Conservation (phyloP, 2,797 vertebrate species). For the Bucorvus abyssinicus region DNA sequence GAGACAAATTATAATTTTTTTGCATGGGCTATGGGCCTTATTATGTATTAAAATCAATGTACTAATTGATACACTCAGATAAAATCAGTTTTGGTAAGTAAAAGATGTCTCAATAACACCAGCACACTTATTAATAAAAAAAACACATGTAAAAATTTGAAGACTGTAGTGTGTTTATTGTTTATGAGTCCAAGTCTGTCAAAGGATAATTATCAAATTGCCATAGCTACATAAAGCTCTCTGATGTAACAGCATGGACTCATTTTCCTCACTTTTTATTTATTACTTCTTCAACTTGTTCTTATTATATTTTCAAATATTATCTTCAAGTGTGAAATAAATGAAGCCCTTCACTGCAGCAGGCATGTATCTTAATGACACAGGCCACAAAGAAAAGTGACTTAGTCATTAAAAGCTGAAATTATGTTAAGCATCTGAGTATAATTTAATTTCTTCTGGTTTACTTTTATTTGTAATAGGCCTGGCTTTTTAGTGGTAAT, state of each 20-base stretch:
- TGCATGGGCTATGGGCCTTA: background rate
- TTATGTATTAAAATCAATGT: background rate
- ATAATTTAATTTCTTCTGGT: background rate
- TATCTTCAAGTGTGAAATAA: background rate
- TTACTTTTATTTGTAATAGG: background rate
- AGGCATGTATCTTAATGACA: background rate
- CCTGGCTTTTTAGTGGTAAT: background rate
- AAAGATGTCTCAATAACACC: background rate
- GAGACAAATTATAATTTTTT: background rate
- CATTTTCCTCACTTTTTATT: background rate
- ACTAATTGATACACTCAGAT: background rate
- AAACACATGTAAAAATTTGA: background rate
- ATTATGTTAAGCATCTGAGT: background rate
- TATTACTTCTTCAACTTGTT: background rate
- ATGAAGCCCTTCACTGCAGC: background rate
- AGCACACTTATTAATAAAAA: background rate
- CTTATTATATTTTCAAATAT: background rate
- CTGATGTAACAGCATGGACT: background rate
- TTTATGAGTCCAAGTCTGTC: background rate
- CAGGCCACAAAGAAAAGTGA: background rate
- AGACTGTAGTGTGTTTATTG: background rate
- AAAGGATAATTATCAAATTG: background rate
- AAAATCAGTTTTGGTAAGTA: background rate
- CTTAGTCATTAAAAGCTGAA: background rate
- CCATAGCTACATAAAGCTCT: background rate